Evolutionary conservation across 2,888 invertebrate genomes (phyloP), one percentile per base, ranked within the genome.

Genomic region (Ptilodon capucinus): DNA sequence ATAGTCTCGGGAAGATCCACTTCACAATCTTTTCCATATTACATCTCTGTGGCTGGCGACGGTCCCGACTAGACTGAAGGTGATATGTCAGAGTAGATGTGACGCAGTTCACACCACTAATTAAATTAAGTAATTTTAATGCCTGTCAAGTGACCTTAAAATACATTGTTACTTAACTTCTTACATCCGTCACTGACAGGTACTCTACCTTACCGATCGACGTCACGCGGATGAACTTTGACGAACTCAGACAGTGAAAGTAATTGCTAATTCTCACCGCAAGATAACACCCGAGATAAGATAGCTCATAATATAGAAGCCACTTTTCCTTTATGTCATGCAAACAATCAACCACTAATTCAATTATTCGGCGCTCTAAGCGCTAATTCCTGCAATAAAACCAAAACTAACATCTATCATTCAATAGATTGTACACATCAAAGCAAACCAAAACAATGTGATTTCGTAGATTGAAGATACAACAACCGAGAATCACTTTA

Each of bases 121-220:
- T 88, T 84, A 55, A 84, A 87, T 89, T 88, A 88, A 68, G 70
- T 74, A 69, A 83, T 79, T 80, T 75, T 61, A 68, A 2, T 70
- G 74, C 71, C 72, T 75, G 71, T 72, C 46, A n/a, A 46, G 46
- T 40, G 47, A 54, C 51, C 41, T 45, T 45, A 23, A 23, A 8
- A 23, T 23, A n/a, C n/a, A n/a, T n/a, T n/a, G n/a, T n/a, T n/a
- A n/a, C n/a, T n/a, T n/a, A n/a, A n/a, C n/a, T n/a, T n/a, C n/a
- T n/a, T n/a, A n/a, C n/a, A n/a, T n/a, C n/a, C n/a, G n/a, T n/a
- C n/a, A n/a, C n/a, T 7, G 8, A 25, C 3, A n/a, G 8, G 4
- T 4, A n/a, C n/a, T 11, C 9, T 16, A 8, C 6, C n/a, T 1
- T 8, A 23, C 34, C 54, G 48, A 57, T 65, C 60, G 53, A 54